These are phyloP conservation scores for Stenodema calcarata DNA, from an alignment of 2,888 invertebrate genomes.

Conservation along the genomic window DNA sequence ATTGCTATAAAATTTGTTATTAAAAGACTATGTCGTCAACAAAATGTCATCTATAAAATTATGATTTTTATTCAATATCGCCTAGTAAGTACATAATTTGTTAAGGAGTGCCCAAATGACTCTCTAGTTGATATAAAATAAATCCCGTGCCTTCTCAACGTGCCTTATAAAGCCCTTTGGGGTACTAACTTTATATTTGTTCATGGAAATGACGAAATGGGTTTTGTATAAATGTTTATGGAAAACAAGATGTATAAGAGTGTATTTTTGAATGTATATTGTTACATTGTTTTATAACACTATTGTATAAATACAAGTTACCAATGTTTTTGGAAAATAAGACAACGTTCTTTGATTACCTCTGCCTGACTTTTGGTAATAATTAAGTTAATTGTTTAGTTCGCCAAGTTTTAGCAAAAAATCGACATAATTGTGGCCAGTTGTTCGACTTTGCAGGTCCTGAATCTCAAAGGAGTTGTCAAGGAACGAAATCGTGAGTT, in stretches of 20 bases:
- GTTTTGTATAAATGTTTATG: conserved; percentile 27
- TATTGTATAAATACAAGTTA: conserved; percentile 57
- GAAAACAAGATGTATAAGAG: not conserved
- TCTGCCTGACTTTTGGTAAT: too few species aligned
- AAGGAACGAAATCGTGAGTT: too few species aligned
- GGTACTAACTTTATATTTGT: conserved; percentile 40
- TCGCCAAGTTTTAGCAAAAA: too few species aligned
- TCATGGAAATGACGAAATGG: conserved; percentile 5
- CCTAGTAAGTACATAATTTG: not conserved
- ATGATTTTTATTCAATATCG: not conserved
- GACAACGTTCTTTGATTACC: not conserved
- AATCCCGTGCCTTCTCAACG: conserved; percentile 47
- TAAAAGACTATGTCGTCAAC: not conserved
- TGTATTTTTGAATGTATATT: conserved; percentile 33
- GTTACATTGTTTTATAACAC: conserved; percentile 46
- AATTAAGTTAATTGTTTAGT: too few species aligned
- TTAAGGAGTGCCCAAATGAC: conserved; percentile 25
- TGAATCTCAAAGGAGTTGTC: too few species aligned
- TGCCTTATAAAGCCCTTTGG: conserved; percentile 30
- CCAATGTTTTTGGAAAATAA: conserved; percentile 54
- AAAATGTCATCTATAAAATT: not conserved
- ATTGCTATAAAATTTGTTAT: not conserved
- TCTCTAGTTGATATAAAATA: conserved; percentile 18
- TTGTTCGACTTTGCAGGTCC: too few species aligned
- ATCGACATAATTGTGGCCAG: too few species aligned